Base-by-base conservation (phyloP, 1,140 invertebrate species). In the Pogonognathellus flavescens region DNA sequence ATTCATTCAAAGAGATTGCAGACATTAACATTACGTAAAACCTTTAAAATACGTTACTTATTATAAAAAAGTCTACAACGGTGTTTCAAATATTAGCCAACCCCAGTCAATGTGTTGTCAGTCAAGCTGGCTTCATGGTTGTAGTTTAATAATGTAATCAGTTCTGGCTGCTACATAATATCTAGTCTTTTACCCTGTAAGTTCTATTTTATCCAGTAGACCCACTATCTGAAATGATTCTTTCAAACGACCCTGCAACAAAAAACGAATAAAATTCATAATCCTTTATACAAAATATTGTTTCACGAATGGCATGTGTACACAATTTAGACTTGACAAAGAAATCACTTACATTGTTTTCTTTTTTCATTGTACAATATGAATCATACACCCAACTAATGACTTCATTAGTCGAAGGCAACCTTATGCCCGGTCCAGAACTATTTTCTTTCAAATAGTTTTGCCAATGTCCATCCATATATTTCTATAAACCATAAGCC, bases 331-430 rank as follows among this genome's bases (percentile, higher is more conserved):
- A n/a, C n/a, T n/a, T n/a, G n/a, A n/a, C n/a, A n/a, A n/a, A 53
- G 18, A 14, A 52, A 18, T 7, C 41, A 20, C 50, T 81, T 55
- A 53, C 80, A 76, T 76, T 49, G 16, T 55, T 20, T 18, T 80
- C 22, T 14, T 9, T 20, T 25, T 55, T 59, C 70, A 84, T 80
- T 7, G 55, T 31, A 13, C 22, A 52, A 60, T 86, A 84, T 5
- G 86, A 49, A 9, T n/a, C 70, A 52, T 82, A 25, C 13, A 88
- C 80, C 88, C 88, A 88, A 52, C 86, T 55, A 53, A 87, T 76
- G n/a, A 88, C 81, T 55, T 86, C 88, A 62, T 86, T 84, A 1
- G 86, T 86, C 50, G 88, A 82, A 3, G 88, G 88, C 7, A 88
- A 49, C 41, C 60, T 76, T 11, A 87, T 84, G 62, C 66, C 82